Base-by-base conservation (phyloP, 2,113 vertebrate genomes). In the Calyptommatus sinebrachiatus region DNA sequence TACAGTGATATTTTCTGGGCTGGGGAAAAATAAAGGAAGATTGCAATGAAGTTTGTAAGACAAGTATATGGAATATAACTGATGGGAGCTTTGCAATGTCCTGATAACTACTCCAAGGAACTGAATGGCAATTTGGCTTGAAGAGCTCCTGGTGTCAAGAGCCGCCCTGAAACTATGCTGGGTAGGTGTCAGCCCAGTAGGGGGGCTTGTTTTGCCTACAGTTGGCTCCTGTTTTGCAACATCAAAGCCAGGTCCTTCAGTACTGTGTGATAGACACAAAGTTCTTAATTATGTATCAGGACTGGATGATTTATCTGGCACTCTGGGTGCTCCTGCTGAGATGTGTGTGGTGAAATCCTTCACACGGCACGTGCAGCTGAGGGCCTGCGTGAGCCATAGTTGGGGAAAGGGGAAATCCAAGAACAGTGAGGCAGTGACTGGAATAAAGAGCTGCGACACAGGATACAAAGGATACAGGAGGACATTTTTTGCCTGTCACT, bases 71-170 rank as follows among this genome's bases (percentile, higher is more conserved):
- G 20, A 31, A 26, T 67, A 11, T 67, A 48, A 80, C 22, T 14
- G 61, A 24, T 35, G 60, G 63, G 53, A 69, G 53, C 71, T 71
- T 50, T 9, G 7, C 4, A 1, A 9, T 73, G 14, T 80, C 41
- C 67, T 77, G 21, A 66, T 71, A n/a, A 50, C 71, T 71, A 73
- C 75, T 71, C 53, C 41, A 78, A 81, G 77, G 20, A 8, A 79
- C 60, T 72, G 73, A 83, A 73, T 45, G n/a, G 77, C 71, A 65
- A 82, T 20, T 20, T 88, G 67, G 12, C 57, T 83, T 83, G 5
- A 80, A 73, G 78, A 71, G 57, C 57, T 79, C 28, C 71, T 2
- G 0, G 78, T 65, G n/a, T 1, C 1, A 46, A 28, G 31, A 22
- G 8, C 75, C 76, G 48, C 35, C 2, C 29, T 61, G 66, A 67